Percentiles rank a stretch among this genome's conserved stretches.
phyloP scores from a whole-genome alignment of 2,888 invertebrate genomes.

The Ptychoptera albimana region DNA sequence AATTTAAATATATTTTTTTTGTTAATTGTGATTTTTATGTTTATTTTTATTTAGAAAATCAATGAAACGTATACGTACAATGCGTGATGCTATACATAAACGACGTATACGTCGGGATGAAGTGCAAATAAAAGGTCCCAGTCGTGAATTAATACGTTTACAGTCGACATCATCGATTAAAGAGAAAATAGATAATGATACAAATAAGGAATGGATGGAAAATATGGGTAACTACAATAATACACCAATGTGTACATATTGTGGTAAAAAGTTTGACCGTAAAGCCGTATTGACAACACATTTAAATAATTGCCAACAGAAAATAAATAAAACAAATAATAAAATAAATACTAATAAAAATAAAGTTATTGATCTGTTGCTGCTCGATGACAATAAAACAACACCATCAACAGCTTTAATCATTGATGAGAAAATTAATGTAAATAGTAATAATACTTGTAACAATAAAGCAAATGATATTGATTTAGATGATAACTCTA shows the following conservation, averaged over 20 bases:
- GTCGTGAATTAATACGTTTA: conserved; percentile 23
- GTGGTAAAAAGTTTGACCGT: conserved; percentile 55
- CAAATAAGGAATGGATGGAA: conserved; percentile 40
- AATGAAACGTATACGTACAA: conserved; percentile 47
- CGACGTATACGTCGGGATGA: conserved; percentile 46
- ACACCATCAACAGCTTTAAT: not conserved
- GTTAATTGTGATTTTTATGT: too few relatives aligned
- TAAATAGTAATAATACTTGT: not conserved
- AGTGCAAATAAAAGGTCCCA: conserved; percentile 27
- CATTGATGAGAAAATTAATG: not conserved
- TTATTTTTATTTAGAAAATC: conserved; percentile 39
- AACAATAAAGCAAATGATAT: not conserved
- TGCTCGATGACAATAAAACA: too few relatives aligned
- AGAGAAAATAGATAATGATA: conserved; percentile 7
- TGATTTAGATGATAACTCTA: not conserved
- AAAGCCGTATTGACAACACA: conserved; percentile 57
- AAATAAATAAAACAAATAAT: conserved; percentile 10
- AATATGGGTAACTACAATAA: conserved; percentile 46
- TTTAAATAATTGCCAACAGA: conserved; percentile 44
- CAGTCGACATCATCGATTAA: conserved; percentile 15
- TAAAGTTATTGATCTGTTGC: not conserved
- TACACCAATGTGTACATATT: conserved; percentile 38
- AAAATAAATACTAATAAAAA: not conserved
- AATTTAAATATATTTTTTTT: too few relatives aligned
- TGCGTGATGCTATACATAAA: conserved; percentile 49